phyloP scores from a whole-genome alignment of 1,140 invertebrate species.

The Lepeophtheirus salmonis region DNA sequence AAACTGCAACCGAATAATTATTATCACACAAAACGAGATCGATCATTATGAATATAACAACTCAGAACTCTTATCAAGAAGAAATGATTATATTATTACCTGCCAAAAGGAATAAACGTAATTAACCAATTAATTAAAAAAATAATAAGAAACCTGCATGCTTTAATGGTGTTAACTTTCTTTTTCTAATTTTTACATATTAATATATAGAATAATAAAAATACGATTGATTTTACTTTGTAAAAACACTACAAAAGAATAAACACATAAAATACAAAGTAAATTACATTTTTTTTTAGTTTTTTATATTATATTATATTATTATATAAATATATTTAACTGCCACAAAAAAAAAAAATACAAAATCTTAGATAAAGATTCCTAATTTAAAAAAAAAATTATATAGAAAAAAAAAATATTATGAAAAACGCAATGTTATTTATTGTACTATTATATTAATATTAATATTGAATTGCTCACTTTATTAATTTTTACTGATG shows the following conservation, averaged over 20 bases:
- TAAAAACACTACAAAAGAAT: neutral
- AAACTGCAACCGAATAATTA: too few relatives aligned
- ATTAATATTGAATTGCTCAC: neutral
- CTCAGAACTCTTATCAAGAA: too few relatives aligned
- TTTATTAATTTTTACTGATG: neutral
- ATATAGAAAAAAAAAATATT: neutral
- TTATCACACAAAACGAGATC: too few relatives aligned
- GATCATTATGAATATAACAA: too few relatives aligned
- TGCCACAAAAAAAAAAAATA: neutral
- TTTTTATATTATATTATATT: constrained; percentile 1
- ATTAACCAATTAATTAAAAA: too few relatives aligned
- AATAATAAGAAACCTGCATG: neutral
- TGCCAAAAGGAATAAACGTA: too few relatives aligned
- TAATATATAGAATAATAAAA: too few relatives aligned
- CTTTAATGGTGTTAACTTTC: neutral
- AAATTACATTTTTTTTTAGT: neutral
- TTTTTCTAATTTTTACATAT: neutral
- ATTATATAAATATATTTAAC: neutral
- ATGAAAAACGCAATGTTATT: neutral
- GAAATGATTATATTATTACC: too few relatives aligned
- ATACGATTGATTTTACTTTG: neutral
- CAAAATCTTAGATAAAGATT: neutral
- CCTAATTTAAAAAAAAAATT: neutral
- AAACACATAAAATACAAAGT: neutral
- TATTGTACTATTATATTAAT: neutral